Conservation (phyloP, 2,888 invertebrate species). For the Polietes domitor region DNA sequence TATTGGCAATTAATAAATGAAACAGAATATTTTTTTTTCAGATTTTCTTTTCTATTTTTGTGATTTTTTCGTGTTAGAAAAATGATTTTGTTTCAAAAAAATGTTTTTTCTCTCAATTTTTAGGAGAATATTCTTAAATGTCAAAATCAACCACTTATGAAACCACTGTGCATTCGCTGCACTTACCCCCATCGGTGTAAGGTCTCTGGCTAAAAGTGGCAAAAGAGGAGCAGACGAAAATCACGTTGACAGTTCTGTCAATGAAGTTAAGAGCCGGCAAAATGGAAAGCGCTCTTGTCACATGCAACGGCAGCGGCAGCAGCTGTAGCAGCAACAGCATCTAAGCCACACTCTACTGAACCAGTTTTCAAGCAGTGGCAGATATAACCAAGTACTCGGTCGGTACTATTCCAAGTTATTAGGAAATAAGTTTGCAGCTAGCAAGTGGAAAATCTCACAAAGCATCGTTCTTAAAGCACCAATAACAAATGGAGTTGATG, state of each 20-base stretch:
- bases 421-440: slow-evolving; percentile 7
- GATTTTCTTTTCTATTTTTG: too few relatives aligned
- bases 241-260: slow-evolving; percentile 59
- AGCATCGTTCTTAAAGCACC: slow-evolving; percentile 2
- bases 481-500: slow-evolving; percentile 34
- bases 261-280: slow-evolving; percentile 37
- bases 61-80: too few relatives aligned
- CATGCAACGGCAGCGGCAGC: background rate
- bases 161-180: slow-evolving; percentile 9
- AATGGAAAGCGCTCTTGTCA: slow-evolving; percentile 6
- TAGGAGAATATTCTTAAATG: too few relatives aligned
- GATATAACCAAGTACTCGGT: background rate
- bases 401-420: slow-evolving; percentile 26
- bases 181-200: slow-evolving; percentile 24
- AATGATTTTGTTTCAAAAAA: too few relatives aligned
- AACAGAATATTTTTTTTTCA: too few relatives aligned
- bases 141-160: too few relatives aligned
- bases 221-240: slow-evolving; percentile 48
- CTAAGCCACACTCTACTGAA: slow-evolving; percentile 50
- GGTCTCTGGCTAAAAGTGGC: background rate
- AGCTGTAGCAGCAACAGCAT: background rate
- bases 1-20: too few relatives aligned
- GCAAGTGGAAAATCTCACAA: background rate
- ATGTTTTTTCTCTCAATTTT: too few relatives aligned
- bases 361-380: slow-evolving; percentile 48